phyloP scores from a whole-genome alignment of 64 coral and sea anemone genomes.

The Montipora capricornis region DNA sequence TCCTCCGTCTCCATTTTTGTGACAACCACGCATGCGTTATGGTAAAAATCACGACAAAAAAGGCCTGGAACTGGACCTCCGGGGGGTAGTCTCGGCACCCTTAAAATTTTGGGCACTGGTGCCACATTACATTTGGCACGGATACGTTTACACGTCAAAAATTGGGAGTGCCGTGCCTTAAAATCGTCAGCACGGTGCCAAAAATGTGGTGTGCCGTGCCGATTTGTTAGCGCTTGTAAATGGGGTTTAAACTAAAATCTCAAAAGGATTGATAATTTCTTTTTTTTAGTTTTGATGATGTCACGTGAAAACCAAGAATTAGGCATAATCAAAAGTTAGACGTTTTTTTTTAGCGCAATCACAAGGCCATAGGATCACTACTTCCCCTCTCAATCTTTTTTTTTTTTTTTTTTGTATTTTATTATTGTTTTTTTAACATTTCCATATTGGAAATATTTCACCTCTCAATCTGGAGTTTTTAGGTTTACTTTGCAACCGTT shows the following conservation, averaged over 20 bases:
- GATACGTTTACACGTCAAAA: not conserved
- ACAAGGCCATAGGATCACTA: too few relatives aligned
- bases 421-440: too few relatives aligned
- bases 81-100: not conserved
- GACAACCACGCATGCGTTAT: not conserved
- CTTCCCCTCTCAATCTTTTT: too few relatives aligned
- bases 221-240: slow-evolving; percentile 31
- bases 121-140: not conserved
- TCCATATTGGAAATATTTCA: too few relatives aligned
- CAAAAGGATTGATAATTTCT: too few relatives aligned
- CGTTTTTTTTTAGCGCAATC: too few relatives aligned
- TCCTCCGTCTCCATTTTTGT: not conserved
- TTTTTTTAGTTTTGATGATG: too few relatives aligned
- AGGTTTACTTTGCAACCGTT: too few relatives aligned
- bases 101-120: not conserved
- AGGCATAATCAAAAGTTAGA: too few relatives aligned
- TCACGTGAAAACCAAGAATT: too few relatives aligned
- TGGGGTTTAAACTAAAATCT: not conserved
- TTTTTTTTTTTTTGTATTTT: too few relatives aligned
- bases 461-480: too few relatives aligned
- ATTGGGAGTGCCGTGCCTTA: slow-evolving; percentile 16
- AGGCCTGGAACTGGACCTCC: not conserved
- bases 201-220: not conserved
- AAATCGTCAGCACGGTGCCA: not conserved
- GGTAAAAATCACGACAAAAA: not conserved